Conservation (phyloP, 2,888 invertebrate genomes). For the Drosophila atripex region DNA sequence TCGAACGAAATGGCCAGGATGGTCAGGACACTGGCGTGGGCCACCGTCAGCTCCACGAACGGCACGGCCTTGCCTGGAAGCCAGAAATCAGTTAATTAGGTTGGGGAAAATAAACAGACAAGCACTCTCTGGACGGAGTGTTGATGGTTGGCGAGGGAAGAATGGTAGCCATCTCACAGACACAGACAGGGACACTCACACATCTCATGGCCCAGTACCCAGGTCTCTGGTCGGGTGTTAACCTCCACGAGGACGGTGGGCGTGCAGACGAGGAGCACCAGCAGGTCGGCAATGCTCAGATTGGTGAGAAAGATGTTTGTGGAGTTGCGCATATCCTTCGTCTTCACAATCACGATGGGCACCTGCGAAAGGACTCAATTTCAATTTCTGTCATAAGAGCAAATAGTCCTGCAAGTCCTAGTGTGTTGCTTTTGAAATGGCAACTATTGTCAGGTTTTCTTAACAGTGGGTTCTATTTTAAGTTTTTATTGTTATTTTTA, state of each 20-base stretch:
- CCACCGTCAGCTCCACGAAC: conserved; percentile 95
- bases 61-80: conserved; percentile 94
- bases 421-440: neutral
- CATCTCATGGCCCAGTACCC: conserved; percentile 95
- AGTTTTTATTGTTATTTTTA: no score
- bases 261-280: conserved; percentile 95
- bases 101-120: conserved; percentile 27
- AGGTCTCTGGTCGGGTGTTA: conserved; percentile 94
- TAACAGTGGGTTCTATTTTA: no score
- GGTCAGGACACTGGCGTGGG: conserved; percentile 95
- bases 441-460: neutral
- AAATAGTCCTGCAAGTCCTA: neutral
- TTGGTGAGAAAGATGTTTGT: conserved; percentile 98
- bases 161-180: conserved; percentile 4
- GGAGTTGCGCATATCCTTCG: conserved; percentile 96
- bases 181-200: conserved; percentile 95
- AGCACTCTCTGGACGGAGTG: neutral
- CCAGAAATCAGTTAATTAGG: conserved; percentile 56
- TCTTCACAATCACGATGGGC: conserved; percentile 95
- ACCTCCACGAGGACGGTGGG: conserved; percentile 97
- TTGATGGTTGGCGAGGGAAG: no score
- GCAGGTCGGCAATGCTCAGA: conserved; percentile 95
- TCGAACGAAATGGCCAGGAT: conserved; percentile 97
- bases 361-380: conserved; percentile 82
- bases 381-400: neutral